Percentiles rank a stretch among this genome's conserved stretches.
Conservation (phyloP, 1,140 invertebrate genomes). For the Drosophila athabasca region DNA sequence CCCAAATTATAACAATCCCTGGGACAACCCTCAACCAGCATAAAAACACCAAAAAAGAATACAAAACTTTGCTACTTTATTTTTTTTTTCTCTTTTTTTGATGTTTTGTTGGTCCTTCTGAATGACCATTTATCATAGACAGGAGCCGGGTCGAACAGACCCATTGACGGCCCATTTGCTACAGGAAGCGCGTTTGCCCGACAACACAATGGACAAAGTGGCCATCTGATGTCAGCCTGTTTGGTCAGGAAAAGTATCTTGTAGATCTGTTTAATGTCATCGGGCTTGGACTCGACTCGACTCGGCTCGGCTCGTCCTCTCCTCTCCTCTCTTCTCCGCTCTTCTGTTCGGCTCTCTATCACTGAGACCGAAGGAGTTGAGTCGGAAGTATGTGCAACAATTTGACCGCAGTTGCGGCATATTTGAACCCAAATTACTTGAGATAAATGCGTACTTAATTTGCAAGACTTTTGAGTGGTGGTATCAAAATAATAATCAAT, state of each 20-base stretch:
- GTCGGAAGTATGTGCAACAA: conserved; percentile 65
- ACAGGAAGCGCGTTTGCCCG: conserved; percentile 47
- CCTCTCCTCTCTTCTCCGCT: not conserved
- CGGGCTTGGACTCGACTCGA: conserved; percentile 37
- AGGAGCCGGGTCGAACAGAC: conserved; percentile 33
- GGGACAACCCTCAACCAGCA: conserved; percentile 48
- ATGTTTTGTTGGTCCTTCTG: conserved; percentile 43
- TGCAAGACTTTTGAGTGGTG: conserved; percentile 79
- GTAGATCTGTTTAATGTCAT: conserved; percentile 69
- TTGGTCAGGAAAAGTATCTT: conserved; percentile 47
- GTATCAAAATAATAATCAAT: conserved; percentile 82
- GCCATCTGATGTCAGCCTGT: conserved; percentile 64
- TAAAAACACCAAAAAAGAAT: conserved; percentile 33
- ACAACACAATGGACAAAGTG: conserved; percentile 62
- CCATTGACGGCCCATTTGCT: conserved; percentile 72
- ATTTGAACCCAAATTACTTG: conserved; percentile 81
- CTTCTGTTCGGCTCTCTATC: conserved; percentile 9
- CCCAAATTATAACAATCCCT: conserved; percentile 76
- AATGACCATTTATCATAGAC: conserved; percentile 71
- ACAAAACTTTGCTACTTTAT: conserved; percentile 42
- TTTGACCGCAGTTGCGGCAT: conserved; percentile 81
- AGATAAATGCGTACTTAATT: conserved; percentile 82
- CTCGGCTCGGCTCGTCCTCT: no score
- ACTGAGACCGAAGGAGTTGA: conserved; percentile 47
- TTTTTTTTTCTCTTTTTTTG: conserved; percentile 23